Evolutionary conservation across 1,140 invertebrate genomes (phyloP).

Genomic region (Diachasma alloeum): DNA sequence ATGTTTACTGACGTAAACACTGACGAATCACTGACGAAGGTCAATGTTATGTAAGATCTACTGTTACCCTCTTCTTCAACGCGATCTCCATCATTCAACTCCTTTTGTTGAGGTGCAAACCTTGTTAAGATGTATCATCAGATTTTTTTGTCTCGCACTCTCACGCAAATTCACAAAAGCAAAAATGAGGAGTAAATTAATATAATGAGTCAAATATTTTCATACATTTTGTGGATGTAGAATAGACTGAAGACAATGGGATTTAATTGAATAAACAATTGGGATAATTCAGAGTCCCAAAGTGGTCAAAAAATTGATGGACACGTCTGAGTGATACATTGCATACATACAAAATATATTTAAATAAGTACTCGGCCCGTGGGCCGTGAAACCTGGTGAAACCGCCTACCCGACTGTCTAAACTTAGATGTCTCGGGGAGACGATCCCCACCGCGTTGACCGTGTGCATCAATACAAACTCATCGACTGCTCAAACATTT

Average conservation of each 20-base stretch:
- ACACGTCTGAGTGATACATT: not conserved
- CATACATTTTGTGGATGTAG: no score
- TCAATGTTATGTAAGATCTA: slow-evolving; percentile 56
- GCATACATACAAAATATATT: slow-evolving; percentile 6
- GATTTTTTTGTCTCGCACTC: no score
- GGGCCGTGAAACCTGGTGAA: slow-evolving; percentile 14
- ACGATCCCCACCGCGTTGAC: not conserved
- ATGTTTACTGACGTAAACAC: slow-evolving; percentile 40
- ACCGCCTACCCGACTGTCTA: slow-evolving; percentile 35
- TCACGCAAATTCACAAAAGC: no score
- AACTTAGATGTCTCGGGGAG: slow-evolving; percentile 31
- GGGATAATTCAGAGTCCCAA: slow-evolving; percentile 1
- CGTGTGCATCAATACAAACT: slow-evolving; percentile 8
- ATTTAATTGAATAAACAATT: not conserved
- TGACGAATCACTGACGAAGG: slow-evolving; percentile 50
- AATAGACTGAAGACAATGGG: not conserved
- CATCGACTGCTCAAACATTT: slow-evolving; percentile 1
- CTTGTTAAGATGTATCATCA: not conserved
- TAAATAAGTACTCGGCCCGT: slow-evolving; percentile 28
- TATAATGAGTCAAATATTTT: no score
- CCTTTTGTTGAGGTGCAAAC: not conserved
- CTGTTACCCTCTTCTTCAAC: not conserved
- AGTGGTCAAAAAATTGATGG: not conserved
- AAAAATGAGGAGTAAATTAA: no score
- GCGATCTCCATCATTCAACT: not conserved